These are phyloP conservation scores for Globicephala melas DNA, from an alignment of 2,113 vertebrate genomes.

Conservation along the genomic window DNA sequence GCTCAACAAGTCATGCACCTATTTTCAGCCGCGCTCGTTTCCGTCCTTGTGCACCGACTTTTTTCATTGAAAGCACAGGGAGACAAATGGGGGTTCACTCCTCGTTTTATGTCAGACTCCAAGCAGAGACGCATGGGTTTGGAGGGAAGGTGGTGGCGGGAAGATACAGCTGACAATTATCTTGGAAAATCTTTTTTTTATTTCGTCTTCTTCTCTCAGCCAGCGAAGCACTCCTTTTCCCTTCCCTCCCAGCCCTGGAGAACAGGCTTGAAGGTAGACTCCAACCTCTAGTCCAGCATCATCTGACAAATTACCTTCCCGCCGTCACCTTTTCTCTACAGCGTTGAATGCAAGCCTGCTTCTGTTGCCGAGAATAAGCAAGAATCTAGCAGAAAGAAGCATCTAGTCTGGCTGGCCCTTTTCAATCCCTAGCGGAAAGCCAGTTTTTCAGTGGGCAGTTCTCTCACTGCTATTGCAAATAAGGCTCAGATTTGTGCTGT, in stretches of 20 bases:
- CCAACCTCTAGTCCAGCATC: neutral
- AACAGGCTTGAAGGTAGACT: neutral
- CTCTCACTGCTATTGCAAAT: neutral
- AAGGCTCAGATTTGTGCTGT: neutral
- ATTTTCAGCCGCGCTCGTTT: slow-evolving; percentile 64
- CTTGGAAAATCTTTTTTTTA: neutral
- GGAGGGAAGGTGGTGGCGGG: neutral
- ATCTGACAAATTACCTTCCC: neutral
- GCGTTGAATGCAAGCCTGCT: neutral
- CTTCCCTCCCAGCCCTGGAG: neutral
- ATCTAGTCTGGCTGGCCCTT: neutral
- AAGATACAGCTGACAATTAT: slow-evolving; percentile 53
- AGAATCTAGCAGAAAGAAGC: neutral
- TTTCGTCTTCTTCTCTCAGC: neutral
- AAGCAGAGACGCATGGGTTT: slow-evolving; percentile 29
- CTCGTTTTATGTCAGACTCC: slow-evolving; percentile 1
- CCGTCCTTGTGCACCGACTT: slow-evolving; percentile 47
- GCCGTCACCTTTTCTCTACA: neutral
- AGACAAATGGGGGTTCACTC: neutral
- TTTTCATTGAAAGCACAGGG: slow-evolving; percentile 38
- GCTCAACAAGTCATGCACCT: slow-evolving; percentile 76
- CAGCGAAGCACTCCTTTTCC: neutral
- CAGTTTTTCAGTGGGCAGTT: neutral
- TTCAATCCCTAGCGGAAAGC: neutral
- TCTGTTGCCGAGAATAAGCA: neutral